These are phyloP conservation scores for Masnerella sp. DNA, from an alignment of 2,888 invertebrate species.

Conservation along the genomic window DNA sequence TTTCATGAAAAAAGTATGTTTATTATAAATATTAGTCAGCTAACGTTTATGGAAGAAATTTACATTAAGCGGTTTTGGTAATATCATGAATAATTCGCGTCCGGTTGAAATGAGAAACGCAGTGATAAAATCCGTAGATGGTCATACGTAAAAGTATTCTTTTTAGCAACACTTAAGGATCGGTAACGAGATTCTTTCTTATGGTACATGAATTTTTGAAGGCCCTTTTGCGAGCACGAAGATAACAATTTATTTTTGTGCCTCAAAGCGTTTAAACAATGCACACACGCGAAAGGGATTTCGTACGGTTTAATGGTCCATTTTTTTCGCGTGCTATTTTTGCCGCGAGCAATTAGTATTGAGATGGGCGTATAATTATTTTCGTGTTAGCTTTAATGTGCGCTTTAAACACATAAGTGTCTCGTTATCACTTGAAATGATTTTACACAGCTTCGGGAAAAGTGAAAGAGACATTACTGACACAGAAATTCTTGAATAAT, in stretches of 20 bases:
- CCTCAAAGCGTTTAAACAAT: slow-evolving; percentile 17
- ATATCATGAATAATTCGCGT: too few relatives aligned
- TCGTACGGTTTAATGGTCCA: slow-evolving; percentile 1
- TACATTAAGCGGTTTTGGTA: too few relatives aligned
- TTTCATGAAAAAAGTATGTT: too few relatives aligned
- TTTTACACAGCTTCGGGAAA: slow-evolving; percentile 13
- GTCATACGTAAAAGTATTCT: slow-evolving; percentile 11
- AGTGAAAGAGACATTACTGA: slow-evolving; percentile 28
- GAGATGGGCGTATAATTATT: slow-evolving; percentile 17
- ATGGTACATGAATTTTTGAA: slow-evolving; percentile 8
- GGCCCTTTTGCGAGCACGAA: neutral
- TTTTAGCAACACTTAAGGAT: slow-evolving; percentile 21
- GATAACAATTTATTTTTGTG: slow-evolving; percentile 3
- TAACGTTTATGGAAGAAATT: too few relatives aligned
- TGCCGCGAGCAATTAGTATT: slow-evolving; percentile 15
- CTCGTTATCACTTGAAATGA: slow-evolving; percentile 27
- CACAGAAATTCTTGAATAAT: slow-evolving; percentile 31
- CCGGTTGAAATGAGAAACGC: too few relatives aligned
- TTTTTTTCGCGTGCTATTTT: neutral
- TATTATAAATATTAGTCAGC: too few relatives aligned
- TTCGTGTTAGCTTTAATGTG: slow-evolving; percentile 1
- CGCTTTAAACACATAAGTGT: slow-evolving; percentile 16
- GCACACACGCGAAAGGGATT: slow-evolving; percentile 13
- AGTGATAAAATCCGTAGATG: slow-evolving; percentile 2
- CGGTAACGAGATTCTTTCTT: slow-evolving; percentile 14